A percentile compares a stretch with the other conserved stretches of the same genome.
Evolutionary conservation across 2,797 vertebrate species (phyloP).

Genomic region (Sitta carolinensis): DNA sequence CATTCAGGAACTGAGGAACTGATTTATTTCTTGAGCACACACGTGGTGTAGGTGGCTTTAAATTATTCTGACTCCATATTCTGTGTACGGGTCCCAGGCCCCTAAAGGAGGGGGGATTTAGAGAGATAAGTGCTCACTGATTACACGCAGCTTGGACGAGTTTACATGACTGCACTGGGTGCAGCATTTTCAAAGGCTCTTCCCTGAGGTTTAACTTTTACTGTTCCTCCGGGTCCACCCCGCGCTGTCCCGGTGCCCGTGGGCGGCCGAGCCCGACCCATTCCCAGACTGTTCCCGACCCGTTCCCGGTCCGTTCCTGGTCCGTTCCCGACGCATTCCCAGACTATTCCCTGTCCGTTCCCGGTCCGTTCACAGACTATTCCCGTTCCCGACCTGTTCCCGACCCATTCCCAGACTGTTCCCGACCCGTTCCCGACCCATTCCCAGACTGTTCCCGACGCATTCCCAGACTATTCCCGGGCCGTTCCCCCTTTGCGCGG

Average conservation of each 20-base stretch:
- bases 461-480: fast-evolving
- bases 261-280: fast-evolving
- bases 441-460: fast-evolving
- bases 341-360: fast-evolving
- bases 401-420: fast-evolving
- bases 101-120: neutral
- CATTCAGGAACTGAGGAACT: neutral
- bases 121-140: neutral
- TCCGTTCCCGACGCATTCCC: fast-evolving
- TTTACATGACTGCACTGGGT: neutral
- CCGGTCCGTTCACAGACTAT: fast-evolving
- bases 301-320: fast-evolving
- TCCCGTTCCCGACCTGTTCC: no score
- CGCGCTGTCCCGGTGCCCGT: fast-evolving
- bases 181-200: neutral
- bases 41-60: neutral
- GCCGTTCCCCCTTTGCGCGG: neutral
- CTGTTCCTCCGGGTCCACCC: neutral
- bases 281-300: no score
- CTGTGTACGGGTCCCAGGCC: neutral
- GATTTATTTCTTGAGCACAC: neutral
- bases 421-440: fast-evolving
- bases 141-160: neutral
- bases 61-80: neutral
- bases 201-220: neutral